Base-by-base conservation (phyloP, 30 jellyfish, hydroid and myxozoan genomes). In the Nemopilema nomurai region DNA sequence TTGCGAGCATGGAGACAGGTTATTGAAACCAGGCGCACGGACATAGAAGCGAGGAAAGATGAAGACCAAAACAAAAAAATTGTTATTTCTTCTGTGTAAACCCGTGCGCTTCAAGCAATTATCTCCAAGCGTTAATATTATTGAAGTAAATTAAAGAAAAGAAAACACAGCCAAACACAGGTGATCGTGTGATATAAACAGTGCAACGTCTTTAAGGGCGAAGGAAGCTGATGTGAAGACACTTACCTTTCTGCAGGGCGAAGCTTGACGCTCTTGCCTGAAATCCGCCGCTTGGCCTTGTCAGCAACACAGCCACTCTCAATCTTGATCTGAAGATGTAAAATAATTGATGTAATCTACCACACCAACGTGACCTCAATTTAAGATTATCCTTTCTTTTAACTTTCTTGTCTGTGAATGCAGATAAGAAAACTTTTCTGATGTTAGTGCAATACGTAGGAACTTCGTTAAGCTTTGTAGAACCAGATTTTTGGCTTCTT, bases 301-400 rank as follows among this genome's bases (percentile, higher is more conserved):
- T 23, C 22, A 19, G 50, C 30, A 67, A 28, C 9, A 27, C 82
- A 53, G 28, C 87, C 21, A 19, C 84, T 19, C 62, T 52, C 64
- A 53, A 30, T 28, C 74, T 28, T 30, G 79, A 66, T 49, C 85
- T 82, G 82, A 74, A 84, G 83, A 74, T n/a, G 82, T 23, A 73
- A 52, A 73, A 25, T 52, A 51, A 84, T 74, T 73, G 67, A 73
- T 62, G 74, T 62, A 64, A 84, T 73, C 93, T 64, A 63, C 87
- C 79, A 41, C 76, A 75, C 71, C 84, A 74, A 64, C 52, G 62
- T 84, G 93, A 84, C 93, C 93, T 74, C 72, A 74, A 28, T 71
- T 41, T 30, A 13, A 84, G 93, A 84, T 84, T 84, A 84, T 84
- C 93, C 91, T 62, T 28, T 27, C 41, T 71, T 73, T 62, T 78